Percentiles rank a stretch among this genome's conserved stretches.
Evolutionary conservation across 2,797 vertebrate species (phyloP).

Genomic region (Phoxinus dragarum): DNA sequence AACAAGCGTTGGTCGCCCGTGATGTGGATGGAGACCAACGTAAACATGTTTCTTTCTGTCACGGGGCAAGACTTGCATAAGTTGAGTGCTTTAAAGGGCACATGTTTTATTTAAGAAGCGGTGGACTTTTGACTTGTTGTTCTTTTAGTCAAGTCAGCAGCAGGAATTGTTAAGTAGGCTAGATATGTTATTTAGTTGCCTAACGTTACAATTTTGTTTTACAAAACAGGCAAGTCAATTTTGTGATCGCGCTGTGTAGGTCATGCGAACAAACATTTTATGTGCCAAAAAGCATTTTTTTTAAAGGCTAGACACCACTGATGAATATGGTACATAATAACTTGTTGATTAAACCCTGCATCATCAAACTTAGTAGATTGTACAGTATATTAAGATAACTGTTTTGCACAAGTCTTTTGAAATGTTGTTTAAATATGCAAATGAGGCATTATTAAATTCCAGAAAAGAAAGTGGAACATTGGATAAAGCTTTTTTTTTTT

Average conservation of each 20-base stretch:
- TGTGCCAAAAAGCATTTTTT: not conserved
- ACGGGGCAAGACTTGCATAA: not conserved
- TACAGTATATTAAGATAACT: not conserved
- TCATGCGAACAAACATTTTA: not conserved
- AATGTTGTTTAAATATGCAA: not conserved
- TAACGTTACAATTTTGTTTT: not conserved
- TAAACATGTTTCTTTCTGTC: conserved; percentile 33
- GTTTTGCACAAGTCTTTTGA: not conserved
- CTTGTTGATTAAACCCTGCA: not conserved
- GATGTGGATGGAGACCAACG: conserved; percentile 14
- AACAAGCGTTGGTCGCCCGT: not conserved
- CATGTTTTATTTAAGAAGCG: conserved; percentile 10
- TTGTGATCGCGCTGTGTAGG: not conserved
- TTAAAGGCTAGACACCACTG: no score
- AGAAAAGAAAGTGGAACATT: not conserved
- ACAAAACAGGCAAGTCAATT: not conserved
- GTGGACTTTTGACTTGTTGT: conserved; percentile 27
- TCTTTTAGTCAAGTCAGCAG: not conserved
- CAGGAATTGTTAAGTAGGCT: not conserved
- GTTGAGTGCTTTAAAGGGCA: conserved; percentile 1
- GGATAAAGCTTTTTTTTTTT: not conserved
- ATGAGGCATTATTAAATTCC: not conserved
- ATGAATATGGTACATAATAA: not conserved
- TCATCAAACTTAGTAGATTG: not conserved
- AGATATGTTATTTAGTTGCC: not conserved